Evolutionary conservation across 2,888 invertebrate genomes (phyloP), one percentile per base, ranked within the genome.

Genomic region (Kryphioiulus occultus): DNA sequence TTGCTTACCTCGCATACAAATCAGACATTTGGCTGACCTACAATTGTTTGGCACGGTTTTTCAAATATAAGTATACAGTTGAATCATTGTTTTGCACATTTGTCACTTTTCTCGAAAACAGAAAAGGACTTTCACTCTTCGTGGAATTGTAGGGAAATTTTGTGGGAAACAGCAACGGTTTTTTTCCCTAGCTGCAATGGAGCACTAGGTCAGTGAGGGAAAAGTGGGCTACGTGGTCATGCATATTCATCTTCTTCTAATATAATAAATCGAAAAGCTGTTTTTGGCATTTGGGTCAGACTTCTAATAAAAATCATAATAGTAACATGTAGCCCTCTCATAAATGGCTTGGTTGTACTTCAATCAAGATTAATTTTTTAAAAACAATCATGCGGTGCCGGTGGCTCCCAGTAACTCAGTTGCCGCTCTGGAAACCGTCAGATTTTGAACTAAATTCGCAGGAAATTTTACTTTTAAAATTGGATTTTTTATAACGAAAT

Each of bases 71-170:
- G 4, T 4, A 68, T 19, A 12, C 22, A 26, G 68, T 68, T 68
- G 68, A 68, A 68, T 68, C 68, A 68, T 26, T 26, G 26, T 68
- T 68, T 68, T n/a, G 19, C 53, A 53, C 19, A 53, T 68, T 68
- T 68, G 68, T 68, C 68, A 68, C 68, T 68, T 68, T 68, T 26
- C 26, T 26, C 5, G 3, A 53, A 68, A 68, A 26, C 68, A 26
- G 53, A 59, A 68, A 26, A 68, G 68, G 68, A 68, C 68, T 68
- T 68, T 68, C 68, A 68, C 68, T 68, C 68, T 68, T 68, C 68
- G 12, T 26, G 22, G 26, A 68, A 26, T 68, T 26, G 10, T 26
- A 68, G 68, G 68, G 26, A 68, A 68, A 68, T 68, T 68, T 26
- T 26, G 22, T 19, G 22, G 19, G 5, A 5, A 44, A 44, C 3